Percentiles rank a stretch among this genome's conserved stretches.
Conservation (phyloP, 2,797 vertebrate species). For the Myotis myotis region DNA sequence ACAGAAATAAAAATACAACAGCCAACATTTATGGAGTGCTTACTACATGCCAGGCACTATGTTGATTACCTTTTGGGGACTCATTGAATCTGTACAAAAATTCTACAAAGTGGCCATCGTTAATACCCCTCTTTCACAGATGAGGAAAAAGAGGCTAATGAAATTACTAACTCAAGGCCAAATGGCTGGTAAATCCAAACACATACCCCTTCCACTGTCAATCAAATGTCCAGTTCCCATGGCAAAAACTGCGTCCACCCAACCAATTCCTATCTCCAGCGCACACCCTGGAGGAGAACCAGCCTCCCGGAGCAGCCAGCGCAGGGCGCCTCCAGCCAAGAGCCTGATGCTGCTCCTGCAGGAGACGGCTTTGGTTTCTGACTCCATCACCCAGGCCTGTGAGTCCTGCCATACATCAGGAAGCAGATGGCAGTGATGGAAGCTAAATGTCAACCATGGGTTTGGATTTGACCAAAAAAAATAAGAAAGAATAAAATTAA, state of each 20-base stretch:
- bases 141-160: neutral
- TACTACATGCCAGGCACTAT: neutral
- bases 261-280: neutral
- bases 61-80: neutral
- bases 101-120: neutral
- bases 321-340: neutral
- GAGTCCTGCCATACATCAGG: neutral
- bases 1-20: neutral
- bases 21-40: neutral
- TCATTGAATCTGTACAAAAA: neutral
- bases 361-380: neutral
- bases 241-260: neutral
- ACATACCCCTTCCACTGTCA: neutral
- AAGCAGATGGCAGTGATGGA: too few relatives aligned
- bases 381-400: neutral
- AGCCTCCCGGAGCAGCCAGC: neutral
- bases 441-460: neutral
- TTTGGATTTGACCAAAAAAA: neutral
- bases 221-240: neutral
- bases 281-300: neutral
- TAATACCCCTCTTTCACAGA: neutral
- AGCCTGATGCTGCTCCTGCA: constrained; percentile 5
- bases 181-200: neutral
- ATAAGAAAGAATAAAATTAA: neutral
- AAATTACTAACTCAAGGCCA: neutral